phyloP scores from a whole-genome alignment of 1,140 invertebrate genomes.

The Sipha flava region DNA sequence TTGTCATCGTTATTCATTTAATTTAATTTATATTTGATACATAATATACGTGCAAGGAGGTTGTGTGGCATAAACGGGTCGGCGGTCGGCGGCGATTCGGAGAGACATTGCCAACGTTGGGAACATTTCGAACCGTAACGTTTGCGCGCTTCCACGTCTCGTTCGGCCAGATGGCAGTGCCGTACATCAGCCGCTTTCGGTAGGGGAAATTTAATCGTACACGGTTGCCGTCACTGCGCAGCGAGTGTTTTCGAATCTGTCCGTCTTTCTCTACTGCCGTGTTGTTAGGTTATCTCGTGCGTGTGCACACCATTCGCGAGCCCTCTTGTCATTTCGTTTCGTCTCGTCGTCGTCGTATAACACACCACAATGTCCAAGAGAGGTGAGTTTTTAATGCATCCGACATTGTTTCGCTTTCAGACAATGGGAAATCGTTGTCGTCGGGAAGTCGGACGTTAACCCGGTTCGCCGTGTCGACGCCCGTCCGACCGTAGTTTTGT shows the following conservation, averaged over 20 bases:
- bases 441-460: neutral
- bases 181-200: neutral
- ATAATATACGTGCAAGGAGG: no score
- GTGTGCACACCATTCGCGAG: neutral
- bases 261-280: neutral
- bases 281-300: slow-evolving; percentile 27
- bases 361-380: slow-evolving; percentile 30
- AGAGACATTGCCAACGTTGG: no score
- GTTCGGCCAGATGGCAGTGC: neutral
- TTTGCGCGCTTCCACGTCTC: neutral
- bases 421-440: no score
- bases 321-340: neutral
- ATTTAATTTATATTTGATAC: no score
- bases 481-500: neutral
- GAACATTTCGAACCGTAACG: neutral
- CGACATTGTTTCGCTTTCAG: no score
- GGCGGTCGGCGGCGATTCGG: no score
- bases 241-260: neutral
- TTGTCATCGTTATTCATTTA: no score
- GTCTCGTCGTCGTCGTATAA: neutral
- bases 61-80: no score
- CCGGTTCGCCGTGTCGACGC: neutral
- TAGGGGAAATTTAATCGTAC: neutral
- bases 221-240: slow-evolving; percentile 5
- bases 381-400: slow-evolving; percentile 25